phyloP scores from a whole-genome alignment of 2,888 invertebrate genomes.

The Protophormia terraenovae region DNA sequence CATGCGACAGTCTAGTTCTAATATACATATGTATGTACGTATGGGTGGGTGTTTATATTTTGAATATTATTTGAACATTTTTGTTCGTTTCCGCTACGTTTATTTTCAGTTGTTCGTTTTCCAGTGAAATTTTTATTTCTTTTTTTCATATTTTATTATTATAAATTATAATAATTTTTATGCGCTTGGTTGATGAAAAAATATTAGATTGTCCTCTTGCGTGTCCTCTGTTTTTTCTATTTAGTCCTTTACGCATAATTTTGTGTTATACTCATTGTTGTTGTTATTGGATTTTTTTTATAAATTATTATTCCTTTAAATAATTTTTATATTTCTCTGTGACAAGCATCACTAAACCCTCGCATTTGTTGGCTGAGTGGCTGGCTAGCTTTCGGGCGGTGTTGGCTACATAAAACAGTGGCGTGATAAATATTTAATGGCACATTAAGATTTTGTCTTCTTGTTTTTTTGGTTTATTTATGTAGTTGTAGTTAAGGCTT shows the following conservation, averaged over 20 bases:
- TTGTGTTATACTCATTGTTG: neutral
- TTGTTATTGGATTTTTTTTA: neutral
- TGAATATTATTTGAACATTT: slow-evolving; percentile 9
- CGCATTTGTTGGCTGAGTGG: slow-evolving; percentile 24
- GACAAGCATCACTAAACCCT: slow-evolving; percentile 63
- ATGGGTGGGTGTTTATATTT: neutral
- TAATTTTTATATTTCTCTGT: slow-evolving; percentile 34
- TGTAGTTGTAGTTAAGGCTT: neutral
- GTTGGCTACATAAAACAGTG: slow-evolving; percentile 48
- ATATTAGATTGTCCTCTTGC: slow-evolving; percentile 46
- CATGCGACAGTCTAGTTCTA: slow-evolving; percentile 2
- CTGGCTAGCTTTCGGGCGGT: neutral
- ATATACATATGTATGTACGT: neutral
- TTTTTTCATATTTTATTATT: slow-evolving; percentile 54
- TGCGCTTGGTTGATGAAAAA: slow-evolving; percentile 58
- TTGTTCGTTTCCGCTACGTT: slow-evolving; percentile 55
- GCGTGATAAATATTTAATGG: slow-evolving; percentile 67
- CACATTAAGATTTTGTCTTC: slow-evolving; percentile 48
- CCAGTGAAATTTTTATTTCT: neutral
- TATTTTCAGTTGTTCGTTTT: slow-evolving; percentile 40
- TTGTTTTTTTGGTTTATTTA: neutral
- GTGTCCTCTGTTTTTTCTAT: neutral
- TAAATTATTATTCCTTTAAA: slow-evolving; percentile 33
- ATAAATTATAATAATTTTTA: slow-evolving; percentile 66
- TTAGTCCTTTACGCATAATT: slow-evolving; percentile 49